A percentile compares a stretch with the other conserved stretches of the same genome.
These are phyloP conservation scores for Eulithis prunata DNA, from an alignment of 2,888 invertebrate genomes.

Conservation along the genomic window DNA sequence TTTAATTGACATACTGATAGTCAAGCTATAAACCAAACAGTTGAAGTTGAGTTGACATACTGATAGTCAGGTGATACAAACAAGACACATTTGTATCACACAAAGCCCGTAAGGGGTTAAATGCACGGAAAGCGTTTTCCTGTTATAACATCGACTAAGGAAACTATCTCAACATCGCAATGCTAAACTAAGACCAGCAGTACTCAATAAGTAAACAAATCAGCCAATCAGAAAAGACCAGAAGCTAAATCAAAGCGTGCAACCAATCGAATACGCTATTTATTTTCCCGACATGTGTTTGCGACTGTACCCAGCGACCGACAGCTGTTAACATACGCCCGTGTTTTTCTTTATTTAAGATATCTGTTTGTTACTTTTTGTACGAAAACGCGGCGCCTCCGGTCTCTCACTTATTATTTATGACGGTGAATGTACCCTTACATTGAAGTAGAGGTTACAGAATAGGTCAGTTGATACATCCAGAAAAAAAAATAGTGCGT, in stretches of 20 bases:
- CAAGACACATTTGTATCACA: no score
- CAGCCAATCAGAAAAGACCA: neutral
- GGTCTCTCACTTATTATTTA: conserved; percentile 82
- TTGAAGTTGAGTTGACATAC: no score
- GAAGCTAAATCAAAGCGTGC: conserved; percentile 28
- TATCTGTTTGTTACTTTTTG: conserved; percentile 83
- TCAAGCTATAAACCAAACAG: no score
- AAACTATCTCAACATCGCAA: no score
- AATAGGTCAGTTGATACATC: conserved; percentile 36
- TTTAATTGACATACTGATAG: no score
- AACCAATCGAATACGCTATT: conserved; percentile 31
- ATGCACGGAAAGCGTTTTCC: no score
- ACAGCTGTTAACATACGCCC: conserved; percentile 82
- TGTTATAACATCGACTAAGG: no score
- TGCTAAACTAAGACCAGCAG: neutral
- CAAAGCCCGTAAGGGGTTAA: no score
- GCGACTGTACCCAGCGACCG: conserved; percentile 48
- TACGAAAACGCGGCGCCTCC: conserved; percentile 80
- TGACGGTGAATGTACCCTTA: conserved; percentile 69
- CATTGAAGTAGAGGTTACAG: conserved; percentile 41
- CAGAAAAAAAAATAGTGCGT: no score
- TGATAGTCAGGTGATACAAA: no score
- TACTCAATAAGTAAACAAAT: conserved; percentile 3
- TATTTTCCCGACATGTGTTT: conserved; percentile 35
- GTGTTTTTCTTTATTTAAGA: conserved; percentile 83